Evolutionary conservation across 1,140 invertebrate genomes (phyloP).

Genomic region (Drosophila ogumai): DNA sequence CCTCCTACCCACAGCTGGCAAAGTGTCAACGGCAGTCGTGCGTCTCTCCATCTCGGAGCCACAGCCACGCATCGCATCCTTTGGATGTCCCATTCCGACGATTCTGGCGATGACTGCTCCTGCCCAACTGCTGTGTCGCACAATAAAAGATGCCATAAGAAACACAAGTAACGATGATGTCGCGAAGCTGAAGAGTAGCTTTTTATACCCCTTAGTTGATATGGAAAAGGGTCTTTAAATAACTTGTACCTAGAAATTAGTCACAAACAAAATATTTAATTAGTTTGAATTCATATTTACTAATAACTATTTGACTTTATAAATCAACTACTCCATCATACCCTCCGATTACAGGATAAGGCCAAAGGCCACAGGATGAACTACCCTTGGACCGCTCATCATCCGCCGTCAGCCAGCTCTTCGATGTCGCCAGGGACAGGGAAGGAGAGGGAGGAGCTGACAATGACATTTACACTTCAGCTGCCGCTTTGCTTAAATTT

Average conservation of each 20-base stretch:
- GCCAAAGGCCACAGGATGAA: conserved; percentile 17
- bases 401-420: neutral
- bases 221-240: neutral
- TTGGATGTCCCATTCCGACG: conserved; percentile 20
- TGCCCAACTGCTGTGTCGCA: conserved; percentile 48
- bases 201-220: neutral
- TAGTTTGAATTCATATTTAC: neutral
- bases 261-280: neutral
- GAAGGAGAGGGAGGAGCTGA: conserved; percentile 33
- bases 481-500: conserved; percentile 68
- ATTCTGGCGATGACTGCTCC: conserved; percentile 22
- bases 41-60: conserved; percentile 58
- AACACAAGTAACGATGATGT: conserved; percentile 33
- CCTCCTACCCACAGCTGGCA: conserved; percentile 8
- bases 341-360: neutral
- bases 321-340: neutral
- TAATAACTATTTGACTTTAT: neutral
- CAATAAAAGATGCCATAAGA: conserved; percentile 51
- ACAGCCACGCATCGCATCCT: conserved; percentile 44
- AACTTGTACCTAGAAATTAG: too few relatives aligned
- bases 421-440: neutral
- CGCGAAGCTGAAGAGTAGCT: neutral
- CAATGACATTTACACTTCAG: conserved; percentile 81
- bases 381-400: conserved; percentile 1
- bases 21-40: conserved; percentile 76